These are phyloP conservation scores for Lateolabrax maculatus DNA, from an alignment of 2,797 vertebrate genomes.

Conservation along the genomic window DNA sequence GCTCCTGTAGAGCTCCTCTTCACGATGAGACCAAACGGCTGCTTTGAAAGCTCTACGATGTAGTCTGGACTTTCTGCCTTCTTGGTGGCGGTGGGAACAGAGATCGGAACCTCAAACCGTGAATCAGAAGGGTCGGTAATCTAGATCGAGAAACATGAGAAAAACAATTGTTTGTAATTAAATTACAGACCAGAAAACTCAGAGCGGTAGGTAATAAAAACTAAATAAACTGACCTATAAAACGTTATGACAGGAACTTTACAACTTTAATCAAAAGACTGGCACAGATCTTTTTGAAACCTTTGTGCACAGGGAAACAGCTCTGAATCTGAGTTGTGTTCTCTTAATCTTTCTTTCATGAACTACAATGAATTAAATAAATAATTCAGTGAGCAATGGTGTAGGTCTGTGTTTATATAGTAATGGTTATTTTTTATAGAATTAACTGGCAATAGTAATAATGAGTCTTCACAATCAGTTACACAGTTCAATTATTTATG, in stretches of 20 bases:
- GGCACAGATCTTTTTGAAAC: not conserved
- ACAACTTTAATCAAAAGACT: not conserved
- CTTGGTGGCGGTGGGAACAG: slow-evolving; percentile 80
- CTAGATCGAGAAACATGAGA: slow-evolving; percentile 64
- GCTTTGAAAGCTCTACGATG: slow-evolving; percentile 81
- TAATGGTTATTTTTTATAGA: not conserved
- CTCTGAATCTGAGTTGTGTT: not conserved
- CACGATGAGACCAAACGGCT: slow-evolving; percentile 87
- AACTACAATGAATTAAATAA: not conserved
- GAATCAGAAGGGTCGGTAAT: slow-evolving; percentile 83
- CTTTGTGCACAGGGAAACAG: not conserved
- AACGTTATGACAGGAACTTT: not conserved
- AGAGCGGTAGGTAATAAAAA: not conserved
- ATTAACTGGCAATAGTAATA: not conserved
- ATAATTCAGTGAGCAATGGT: not conserved
- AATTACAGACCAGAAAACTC: not conserved
- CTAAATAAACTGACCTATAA: not conserved
- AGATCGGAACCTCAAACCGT: slow-evolving; percentile 88
- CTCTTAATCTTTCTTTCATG: not conserved
- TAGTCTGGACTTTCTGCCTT: slow-evolving; percentile 85
- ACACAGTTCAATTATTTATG: not conserved
- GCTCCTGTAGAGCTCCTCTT: slow-evolving; percentile 79
- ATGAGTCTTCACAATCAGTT: not conserved
- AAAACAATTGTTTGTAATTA: not conserved
- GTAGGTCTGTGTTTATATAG: not conserved